Conservation (phyloP, 1,140 invertebrate species). For the Pachyrhynchus sulphureomaculatus region DNA sequence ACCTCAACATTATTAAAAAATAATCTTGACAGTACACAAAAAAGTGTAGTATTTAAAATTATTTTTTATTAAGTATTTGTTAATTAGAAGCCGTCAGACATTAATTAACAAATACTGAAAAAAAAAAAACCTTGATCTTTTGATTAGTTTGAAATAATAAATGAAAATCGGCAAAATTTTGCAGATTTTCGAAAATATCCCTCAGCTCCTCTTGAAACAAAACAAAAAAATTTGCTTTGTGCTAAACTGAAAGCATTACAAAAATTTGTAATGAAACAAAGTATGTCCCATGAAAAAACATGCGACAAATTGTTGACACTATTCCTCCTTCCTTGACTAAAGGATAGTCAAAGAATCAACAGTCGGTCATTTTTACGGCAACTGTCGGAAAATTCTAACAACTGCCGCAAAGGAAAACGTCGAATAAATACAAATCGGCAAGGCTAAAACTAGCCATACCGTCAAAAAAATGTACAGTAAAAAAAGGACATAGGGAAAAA, state of each 20-base stretch:
- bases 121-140: no score
- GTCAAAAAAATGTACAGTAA: conserved; percentile 24
- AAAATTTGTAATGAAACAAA: background rate
- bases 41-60: no score
- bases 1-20: no score
- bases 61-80: no score
- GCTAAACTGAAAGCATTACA: background rate
- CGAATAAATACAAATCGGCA: conserved; percentile 19
- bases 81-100: no score
- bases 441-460: conserved; percentile 38
- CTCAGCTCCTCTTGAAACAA: background rate
- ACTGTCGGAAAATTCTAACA: background rate
- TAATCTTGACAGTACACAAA: no score
- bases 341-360: background rate
- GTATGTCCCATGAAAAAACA: background rate
- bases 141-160: no score
- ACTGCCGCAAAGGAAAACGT: conserved; percentile 12
- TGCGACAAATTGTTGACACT: background rate
- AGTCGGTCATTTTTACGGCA: background rate
- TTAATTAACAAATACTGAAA: no score
- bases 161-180: no score
- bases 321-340: background rate
- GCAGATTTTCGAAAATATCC: background rate
- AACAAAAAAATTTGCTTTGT: background rate
- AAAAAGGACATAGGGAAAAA: conserved; percentile 28